A percentile compares a stretch with the other conserved stretches of the same genome.
Conservation (phyloP, 1,140 invertebrate genomes). For the Drosophila cardini region DNA sequence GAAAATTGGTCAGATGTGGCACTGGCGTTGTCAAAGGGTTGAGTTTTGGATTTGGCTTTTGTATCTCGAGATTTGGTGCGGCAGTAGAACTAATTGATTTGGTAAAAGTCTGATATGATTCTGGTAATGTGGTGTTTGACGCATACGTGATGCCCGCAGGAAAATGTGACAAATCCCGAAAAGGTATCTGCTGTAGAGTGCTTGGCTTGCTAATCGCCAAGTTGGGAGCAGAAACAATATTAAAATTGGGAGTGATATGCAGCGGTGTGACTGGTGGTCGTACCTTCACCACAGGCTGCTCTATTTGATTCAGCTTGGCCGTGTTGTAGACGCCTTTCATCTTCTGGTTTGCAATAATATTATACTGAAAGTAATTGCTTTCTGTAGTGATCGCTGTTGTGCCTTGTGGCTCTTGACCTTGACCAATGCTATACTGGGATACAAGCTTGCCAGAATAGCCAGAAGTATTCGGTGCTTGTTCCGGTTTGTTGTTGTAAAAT, state of each 20-base stretch:
- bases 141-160: conserved; percentile 67
- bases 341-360: conserved; percentile 79
- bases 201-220: conserved; percentile 52
- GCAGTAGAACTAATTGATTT: conserved; percentile 53
- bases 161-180: conserved; percentile 50
- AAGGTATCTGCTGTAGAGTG: conserved; percentile 50
- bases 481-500: conserved; percentile 85
- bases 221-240: conserved; percentile 70
- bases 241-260: conserved; percentile 68
- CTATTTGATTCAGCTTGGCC: conserved; percentile 54
- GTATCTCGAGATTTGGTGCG: conserved; percentile 12
- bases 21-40: conserved; percentile 28
- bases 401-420: conserved; percentile 23
- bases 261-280: conserved; percentile 57
- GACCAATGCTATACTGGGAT: conserved; percentile 73
- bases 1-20: conserved; percentile 54
- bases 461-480: conserved; percentile 30
- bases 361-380: conserved; percentile 81
- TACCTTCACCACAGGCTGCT: conserved; percentile 50
- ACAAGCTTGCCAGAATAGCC: conserved; percentile 62
- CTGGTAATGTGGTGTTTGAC: conserved; percentile 58
- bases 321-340: conserved; percentile 73
- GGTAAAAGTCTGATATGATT: conserved; percentile 75
- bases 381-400: conserved; percentile 57
- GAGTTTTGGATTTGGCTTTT: neutral